Evolutionary conservation across 2,113 vertebrate genomes (phyloP).

Genomic region (Galemys pyrenaicus): DNA sequence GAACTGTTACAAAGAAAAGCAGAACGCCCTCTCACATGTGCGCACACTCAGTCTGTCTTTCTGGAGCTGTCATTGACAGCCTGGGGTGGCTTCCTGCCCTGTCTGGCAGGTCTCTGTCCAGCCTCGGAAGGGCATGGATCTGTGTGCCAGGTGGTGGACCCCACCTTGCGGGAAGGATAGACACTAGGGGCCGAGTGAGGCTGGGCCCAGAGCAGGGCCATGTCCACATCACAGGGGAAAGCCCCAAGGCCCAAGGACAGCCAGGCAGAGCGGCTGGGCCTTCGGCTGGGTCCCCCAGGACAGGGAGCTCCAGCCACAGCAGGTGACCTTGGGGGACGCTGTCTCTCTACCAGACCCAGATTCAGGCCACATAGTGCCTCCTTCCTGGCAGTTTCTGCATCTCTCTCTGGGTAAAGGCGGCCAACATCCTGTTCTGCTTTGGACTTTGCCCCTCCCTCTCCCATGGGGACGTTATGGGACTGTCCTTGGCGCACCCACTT

Average conservation of each 20-base stretch:
- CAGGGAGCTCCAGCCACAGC: background rate
- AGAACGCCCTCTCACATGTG: background rate
- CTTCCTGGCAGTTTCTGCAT: constrained; percentile 38
- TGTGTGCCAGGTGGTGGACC: background rate
- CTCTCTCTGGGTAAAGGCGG: background rate
- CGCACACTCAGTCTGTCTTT: background rate
- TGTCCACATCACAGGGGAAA: background rate
- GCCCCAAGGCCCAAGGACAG: background rate
- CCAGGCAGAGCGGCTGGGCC: background rate
- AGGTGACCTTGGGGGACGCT: background rate
- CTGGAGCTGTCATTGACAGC: background rate
- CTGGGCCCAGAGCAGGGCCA: background rate
- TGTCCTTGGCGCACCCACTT: background rate
- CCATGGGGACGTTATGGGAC: background rate
- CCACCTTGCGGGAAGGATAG: background rate
- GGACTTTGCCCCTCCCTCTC: background rate
- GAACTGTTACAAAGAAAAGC: background rate
- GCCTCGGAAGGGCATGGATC: background rate
- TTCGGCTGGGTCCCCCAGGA: background rate
- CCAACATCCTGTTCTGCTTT: background rate
- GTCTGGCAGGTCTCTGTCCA: background rate
- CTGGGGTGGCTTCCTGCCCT: background rate
- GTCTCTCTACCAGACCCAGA: no score
- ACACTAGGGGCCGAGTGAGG: background rate
- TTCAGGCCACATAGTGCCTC: background rate